Percentiles rank a stretch among this genome's conserved stretches.
These are phyloP conservation scores for Resseliella maxima DNA, from an alignment of 2,888 invertebrate genomes.

Conservation along the genomic window DNA sequence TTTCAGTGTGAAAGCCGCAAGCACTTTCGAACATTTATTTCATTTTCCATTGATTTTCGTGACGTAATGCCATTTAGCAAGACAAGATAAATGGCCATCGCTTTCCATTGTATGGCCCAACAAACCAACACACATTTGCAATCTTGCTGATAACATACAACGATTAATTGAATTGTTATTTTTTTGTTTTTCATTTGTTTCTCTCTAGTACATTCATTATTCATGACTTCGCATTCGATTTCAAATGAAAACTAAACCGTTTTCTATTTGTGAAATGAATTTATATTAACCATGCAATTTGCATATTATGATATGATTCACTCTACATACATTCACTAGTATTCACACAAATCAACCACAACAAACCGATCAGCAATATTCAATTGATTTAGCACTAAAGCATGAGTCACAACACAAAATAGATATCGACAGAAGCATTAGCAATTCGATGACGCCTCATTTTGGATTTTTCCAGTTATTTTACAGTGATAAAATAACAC, in stretches of 20 bases:
- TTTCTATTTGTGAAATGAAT: not conserved
- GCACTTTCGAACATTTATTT: not conserved
- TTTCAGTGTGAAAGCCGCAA: no score
- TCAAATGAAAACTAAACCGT: not conserved
- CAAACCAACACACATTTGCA: not conserved
- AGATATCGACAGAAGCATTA: no score
- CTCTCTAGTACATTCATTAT: not conserved
- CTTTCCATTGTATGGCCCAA: not conserved
- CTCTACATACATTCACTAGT: not conserved
- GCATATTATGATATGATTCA: constrained; percentile 21
- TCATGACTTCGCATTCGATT: constrained; percentile 18
- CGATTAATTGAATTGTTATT: constrained; percentile 27
- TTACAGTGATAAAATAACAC: no score
- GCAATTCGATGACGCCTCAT: no score
- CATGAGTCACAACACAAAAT: not conserved
- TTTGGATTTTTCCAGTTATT: not conserved
- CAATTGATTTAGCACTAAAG: constrained; percentile 13
- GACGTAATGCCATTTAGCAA: not conserved
- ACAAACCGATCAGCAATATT: not conserved
- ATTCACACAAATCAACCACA: not conserved
- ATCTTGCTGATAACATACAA: not conserved
- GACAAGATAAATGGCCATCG: constrained; percentile 1
- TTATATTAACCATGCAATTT: not conserved
- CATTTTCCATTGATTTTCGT: not conserved
- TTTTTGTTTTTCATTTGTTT: no score